Evolutionary conservation across 2,113 vertebrate species (phyloP).

Genomic region (Lynx canadensis): DNA sequence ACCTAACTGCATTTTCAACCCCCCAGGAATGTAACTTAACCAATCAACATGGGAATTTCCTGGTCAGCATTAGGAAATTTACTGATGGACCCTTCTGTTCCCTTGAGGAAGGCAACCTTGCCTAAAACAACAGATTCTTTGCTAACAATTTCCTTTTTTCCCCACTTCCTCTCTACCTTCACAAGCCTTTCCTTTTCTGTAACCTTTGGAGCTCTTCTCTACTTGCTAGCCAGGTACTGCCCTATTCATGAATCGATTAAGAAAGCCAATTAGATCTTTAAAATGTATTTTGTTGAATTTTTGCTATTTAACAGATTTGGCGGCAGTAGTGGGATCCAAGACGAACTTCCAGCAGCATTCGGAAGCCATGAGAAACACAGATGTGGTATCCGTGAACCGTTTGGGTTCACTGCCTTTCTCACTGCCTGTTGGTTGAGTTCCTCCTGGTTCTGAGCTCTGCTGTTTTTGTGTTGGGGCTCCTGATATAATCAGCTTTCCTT

Average conservation of each 20-base stretch:
- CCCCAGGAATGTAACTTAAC: not conserved
- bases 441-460: not conserved
- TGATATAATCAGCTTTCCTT: not conserved
- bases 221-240: not conserved
- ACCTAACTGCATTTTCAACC: not conserved
- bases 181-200: not conserved
- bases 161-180: not conserved
- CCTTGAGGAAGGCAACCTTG: not conserved
- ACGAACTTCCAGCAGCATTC: not conserved
- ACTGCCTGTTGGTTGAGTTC: not conserved
- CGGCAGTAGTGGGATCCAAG: not conserved
- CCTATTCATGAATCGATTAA: not conserved
- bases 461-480: not conserved
- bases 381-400: not conserved
- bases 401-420: not conserved
- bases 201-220: not conserved
- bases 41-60: not conserved
- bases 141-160: not conserved
- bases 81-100: not conserved
- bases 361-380: not conserved
- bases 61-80: not conserved
- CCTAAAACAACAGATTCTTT: not conserved
- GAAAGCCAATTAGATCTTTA: not conserved
- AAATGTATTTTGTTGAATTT: not conserved
- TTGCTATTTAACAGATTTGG: not conserved